phyloP scores from a whole-genome alignment of 1,140 invertebrate genomes.

The Teleogryllus occipitalis region DNA sequence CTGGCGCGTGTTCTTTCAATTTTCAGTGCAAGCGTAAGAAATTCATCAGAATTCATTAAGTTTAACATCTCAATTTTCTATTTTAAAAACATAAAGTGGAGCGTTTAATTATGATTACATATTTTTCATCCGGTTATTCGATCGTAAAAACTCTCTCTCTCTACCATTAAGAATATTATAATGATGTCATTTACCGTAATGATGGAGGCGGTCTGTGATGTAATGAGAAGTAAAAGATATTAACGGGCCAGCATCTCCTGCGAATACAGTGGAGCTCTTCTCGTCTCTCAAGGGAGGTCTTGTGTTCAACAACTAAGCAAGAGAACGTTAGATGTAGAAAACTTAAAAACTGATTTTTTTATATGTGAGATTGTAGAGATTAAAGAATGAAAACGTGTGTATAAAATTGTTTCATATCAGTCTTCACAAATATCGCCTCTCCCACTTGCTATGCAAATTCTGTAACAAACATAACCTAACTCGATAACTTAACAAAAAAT shows the following conservation, averaged over 20 bases:
- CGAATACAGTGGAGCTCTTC: not conserved
- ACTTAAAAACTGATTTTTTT: no score
- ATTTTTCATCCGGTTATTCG: not conserved
- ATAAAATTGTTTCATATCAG: no score
- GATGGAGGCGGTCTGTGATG: not conserved
- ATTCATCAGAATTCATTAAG: not conserved
- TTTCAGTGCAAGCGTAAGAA: not conserved
- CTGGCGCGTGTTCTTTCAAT: no score
- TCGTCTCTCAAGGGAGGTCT: no score
- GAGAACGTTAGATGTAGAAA: no score
- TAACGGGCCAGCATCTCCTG: not conserved
- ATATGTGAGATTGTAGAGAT: no score
- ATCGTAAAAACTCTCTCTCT: not conserved
- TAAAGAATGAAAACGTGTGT: no score
- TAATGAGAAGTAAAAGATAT: not conserved
- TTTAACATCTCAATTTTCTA: not conserved
- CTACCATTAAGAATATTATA: not conserved
- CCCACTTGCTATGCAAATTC: no score
- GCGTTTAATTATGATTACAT: not conserved
- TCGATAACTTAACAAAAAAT: no score
- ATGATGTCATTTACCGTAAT: not conserved
- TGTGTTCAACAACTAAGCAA: no score
- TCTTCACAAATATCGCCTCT: no score
- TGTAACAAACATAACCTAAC: no score
- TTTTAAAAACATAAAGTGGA: not conserved